A percentile compares a stretch with the other conserved stretches of the same genome.
These are phyloP conservation scores for Anomalospiza imberbis DNA, from an alignment of 2,797 vertebrate species.

Conservation along the genomic window DNA sequence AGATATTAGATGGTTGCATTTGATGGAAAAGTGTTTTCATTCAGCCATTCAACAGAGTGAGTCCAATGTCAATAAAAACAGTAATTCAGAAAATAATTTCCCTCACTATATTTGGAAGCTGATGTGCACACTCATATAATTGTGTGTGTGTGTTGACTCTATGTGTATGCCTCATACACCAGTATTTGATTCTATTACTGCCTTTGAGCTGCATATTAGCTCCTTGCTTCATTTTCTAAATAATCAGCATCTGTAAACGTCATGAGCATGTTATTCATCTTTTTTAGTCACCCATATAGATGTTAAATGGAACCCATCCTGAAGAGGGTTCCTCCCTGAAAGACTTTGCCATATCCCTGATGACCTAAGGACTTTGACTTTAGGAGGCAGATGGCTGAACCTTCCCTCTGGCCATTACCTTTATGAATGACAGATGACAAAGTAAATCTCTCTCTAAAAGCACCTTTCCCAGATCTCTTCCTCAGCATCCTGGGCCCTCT, in stretches of 20 bases:
- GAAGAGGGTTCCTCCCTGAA: not conserved
- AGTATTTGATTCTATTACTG: not conserved
- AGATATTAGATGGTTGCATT: not conserved
- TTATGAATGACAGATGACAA: not conserved
- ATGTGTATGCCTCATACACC: not conserved
- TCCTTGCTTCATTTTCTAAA: not conserved
- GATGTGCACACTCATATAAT: not conserved
- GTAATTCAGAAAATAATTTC: not conserved
- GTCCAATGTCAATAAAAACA: not conserved
- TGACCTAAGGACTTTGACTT: not conserved
- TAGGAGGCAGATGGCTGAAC: not conserved
- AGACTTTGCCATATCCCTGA: not conserved
- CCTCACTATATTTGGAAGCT: not conserved
- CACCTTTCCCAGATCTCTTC: not conserved
- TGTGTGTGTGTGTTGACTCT: not conserved
- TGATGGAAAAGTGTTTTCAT: not conserved
- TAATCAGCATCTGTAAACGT: not conserved
- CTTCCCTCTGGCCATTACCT: not conserved
- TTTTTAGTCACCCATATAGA: not conserved
- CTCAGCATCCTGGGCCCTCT: not conserved
- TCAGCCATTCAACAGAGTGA: not conserved
- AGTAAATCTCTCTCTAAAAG: not conserved
- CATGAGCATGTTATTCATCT: not conserved
- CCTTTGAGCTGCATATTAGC: not conserved
- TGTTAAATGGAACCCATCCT: not conserved